Evolutionary conservation across 2,113 vertebrate genomes (phyloP).

Genomic region (Henicopernis longicauda): DNA sequence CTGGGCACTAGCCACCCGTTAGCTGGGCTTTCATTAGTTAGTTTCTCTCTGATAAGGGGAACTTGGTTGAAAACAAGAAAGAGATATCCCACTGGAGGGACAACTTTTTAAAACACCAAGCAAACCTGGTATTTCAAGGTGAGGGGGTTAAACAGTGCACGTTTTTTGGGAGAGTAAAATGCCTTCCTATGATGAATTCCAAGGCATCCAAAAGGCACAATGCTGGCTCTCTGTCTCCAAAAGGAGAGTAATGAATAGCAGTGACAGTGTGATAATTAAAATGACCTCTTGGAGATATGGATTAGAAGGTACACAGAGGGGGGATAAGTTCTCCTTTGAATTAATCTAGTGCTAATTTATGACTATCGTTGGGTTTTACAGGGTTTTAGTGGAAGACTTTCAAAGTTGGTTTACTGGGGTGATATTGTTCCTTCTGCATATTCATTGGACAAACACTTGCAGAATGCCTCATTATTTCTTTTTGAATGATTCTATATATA

Average conservation of each 20-base stretch:
- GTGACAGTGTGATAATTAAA: constrained; percentile 75
- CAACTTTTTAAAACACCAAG: not conserved
- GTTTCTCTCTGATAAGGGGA: not conserved
- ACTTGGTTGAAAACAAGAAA: not conserved
- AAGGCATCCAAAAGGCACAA: constrained; percentile 39
- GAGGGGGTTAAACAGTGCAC: constrained; percentile 45
- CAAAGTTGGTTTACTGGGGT: constrained; percentile 45
- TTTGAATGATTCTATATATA: not conserved
- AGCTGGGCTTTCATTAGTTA: not conserved
- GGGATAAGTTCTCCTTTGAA: constrained; percentile 47
- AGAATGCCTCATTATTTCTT: constrained; percentile 8
- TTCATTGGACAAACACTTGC: constrained; percentile 39
- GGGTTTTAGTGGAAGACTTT: constrained; percentile 52
- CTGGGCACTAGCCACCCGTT: not conserved
- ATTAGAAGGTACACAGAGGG: constrained; percentile 48
- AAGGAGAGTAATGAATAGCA: constrained; percentile 67
- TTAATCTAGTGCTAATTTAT: constrained; percentile 54
- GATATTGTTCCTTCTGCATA: constrained; percentile 17
- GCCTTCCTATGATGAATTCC: constrained; percentile 60
- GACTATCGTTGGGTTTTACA: constrained; percentile 47
- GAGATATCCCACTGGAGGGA: not conserved
- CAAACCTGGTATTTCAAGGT: constrained; percentile 34
- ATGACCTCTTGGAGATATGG: constrained; percentile 71
- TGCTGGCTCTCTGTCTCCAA: constrained; percentile 47
- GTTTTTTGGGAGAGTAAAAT: constrained; percentile 58